Evolutionary conservation across 1,140 invertebrate genomes (phyloP).

Genomic region (Antheraea mylitta): DNA sequence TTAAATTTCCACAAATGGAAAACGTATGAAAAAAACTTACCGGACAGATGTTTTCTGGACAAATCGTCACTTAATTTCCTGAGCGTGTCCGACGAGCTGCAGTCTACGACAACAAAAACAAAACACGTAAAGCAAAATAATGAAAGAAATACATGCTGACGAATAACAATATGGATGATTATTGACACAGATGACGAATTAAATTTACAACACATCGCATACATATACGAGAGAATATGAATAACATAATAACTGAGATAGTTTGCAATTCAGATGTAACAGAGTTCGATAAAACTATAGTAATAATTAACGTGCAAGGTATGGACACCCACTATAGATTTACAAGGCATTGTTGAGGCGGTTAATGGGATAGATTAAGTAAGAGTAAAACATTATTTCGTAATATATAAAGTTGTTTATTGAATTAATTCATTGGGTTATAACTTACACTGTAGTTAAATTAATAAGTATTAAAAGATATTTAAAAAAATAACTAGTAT

Average conservation of each 20-base stretch:
- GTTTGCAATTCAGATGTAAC: conserved; percentile 34
- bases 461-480: no score
- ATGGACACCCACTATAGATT: conserved; percentile 7
- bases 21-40: conserved; percentile 45
- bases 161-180: conserved; percentile 33
- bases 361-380: conserved; percentile 12
- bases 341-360: conserved; percentile 16
- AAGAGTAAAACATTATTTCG: background rate
- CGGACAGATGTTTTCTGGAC: conserved; percentile 77
- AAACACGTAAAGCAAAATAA: conserved; percentile 72
- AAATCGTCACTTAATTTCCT: conserved; percentile 76
- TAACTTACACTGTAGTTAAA: background rate
- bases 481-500: no score
- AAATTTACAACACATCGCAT: conserved; percentile 20
- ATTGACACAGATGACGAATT: conserved; percentile 27
- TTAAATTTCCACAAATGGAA: background rate
- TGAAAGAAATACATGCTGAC: conserved; percentile 58
- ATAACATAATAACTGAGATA: conserved; percentile 14
- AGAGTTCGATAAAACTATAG: conserved; percentile 35
- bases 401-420: background rate
- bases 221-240: conserved; percentile 9
- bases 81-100: conserved; percentile 66
- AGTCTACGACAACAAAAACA: conserved; percentile 75
- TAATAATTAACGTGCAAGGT: background rate
- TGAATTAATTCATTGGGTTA: background rate